Conservation (phyloP, 2,888 invertebrate genomes). For the Agrotis ipsilon region DNA sequence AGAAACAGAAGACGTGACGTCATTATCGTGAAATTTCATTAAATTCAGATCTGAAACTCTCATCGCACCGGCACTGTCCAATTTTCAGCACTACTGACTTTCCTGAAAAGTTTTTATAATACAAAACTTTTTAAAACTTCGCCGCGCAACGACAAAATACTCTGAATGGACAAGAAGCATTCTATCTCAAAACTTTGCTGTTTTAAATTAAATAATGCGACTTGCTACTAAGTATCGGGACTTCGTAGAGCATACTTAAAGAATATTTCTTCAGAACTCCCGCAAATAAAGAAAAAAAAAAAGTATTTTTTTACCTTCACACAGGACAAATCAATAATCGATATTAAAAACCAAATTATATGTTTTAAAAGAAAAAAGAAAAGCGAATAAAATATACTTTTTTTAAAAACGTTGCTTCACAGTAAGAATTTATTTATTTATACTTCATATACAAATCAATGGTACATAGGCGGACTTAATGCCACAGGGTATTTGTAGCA, state of each 20-base stretch:
- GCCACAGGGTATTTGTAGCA: too few species aligned
- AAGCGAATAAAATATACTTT: too few species aligned
- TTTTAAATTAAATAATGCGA: conserved; percentile 2
- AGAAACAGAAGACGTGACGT: too few species aligned
- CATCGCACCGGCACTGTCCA: background rate
- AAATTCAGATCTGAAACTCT: conserved; percentile 2
- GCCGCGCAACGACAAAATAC: conserved; percentile 8
- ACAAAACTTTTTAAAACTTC: conserved; percentile 29
- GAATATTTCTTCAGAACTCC: conserved; percentile 41
- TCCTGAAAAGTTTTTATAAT: conserved; percentile 4
- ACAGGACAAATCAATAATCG: too few species aligned
- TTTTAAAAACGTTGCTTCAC: too few species aligned
- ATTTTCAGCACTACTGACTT: conserved; percentile 6
- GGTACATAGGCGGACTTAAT: too few species aligned
- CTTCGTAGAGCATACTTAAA: conserved; percentile 19
- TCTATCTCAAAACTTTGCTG: conserved; percentile 16
- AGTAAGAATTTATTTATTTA: too few species aligned
- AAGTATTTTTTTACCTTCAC: too few species aligned
- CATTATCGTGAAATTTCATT: background rate
- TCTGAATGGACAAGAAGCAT: background rate
- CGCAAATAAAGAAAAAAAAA: background rate
- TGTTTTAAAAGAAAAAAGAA: too few species aligned
- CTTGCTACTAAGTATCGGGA: background rate
- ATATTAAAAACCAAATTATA: too few species aligned
- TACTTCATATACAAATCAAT: too few species aligned